These are phyloP conservation scores for Cinclus cinclus DNA, from an alignment of 2,113 vertebrate genomes.

Conservation along the genomic window DNA sequence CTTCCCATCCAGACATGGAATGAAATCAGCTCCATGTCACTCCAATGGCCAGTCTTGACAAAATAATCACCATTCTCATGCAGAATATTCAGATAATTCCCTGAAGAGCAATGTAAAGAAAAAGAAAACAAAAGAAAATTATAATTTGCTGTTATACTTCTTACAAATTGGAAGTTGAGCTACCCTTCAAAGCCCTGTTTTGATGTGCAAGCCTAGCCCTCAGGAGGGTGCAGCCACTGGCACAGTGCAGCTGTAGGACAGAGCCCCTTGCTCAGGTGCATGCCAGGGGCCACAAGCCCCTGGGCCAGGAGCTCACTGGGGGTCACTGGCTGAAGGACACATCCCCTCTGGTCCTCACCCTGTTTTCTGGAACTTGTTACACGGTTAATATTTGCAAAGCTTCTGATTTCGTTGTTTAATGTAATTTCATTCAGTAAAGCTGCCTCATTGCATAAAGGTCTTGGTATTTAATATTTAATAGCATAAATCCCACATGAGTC, in stretches of 20 bases:
- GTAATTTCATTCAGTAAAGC: conserved; percentile 47
- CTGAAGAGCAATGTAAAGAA: background rate
- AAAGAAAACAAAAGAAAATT: background rate
- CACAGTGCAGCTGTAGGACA: fast-evolving
- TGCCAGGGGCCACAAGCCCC: background rate
- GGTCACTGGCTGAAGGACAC: background rate
- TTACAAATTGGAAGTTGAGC: background rate
- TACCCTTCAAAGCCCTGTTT: background rate
- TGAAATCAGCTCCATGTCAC: background rate
- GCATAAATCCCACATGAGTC: conserved; percentile 50
- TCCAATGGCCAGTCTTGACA: background rate
- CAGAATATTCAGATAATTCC: background rate
- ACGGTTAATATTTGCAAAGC: background rate
- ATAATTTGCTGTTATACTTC: background rate
- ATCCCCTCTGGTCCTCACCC: background rate
- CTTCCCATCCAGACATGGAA: background rate
- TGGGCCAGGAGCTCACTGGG: background rate
- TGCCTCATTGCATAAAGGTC: conserved; percentile 55
- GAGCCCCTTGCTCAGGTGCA: fast-evolving
- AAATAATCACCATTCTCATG: background rate
- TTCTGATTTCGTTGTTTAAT: conserved; percentile 39
- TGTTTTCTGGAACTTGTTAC: background rate
- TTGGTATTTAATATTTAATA: conserved; percentile 71
- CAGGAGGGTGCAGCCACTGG: fast-evolving
- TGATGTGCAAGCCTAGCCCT: background rate